Percentiles rank a stretch among this genome's conserved stretches.
Evolutionary conservation across 2,113 vertebrate genomes (phyloP).

Genomic region (Nerophis lumbriciformis): DNA sequence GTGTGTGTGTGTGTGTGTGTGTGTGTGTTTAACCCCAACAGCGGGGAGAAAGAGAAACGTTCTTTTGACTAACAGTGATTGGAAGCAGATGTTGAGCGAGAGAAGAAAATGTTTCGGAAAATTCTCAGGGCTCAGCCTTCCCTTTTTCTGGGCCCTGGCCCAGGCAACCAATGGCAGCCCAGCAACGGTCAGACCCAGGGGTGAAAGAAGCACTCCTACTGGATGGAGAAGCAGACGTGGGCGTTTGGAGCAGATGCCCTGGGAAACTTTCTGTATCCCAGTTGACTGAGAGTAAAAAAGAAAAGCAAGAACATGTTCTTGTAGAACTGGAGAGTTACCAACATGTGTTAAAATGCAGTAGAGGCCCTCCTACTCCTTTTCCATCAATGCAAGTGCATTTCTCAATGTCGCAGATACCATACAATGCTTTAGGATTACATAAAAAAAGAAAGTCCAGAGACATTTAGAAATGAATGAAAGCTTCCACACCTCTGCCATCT

Average conservation of each 20-base stretch:
- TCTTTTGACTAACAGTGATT: constrained; percentile 69
- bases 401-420: constrained; percentile 16
- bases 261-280: constrained; percentile 79
- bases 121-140: constrained; percentile 75
- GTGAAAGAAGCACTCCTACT: constrained; percentile 51
- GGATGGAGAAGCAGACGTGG: constrained; percentile 63
- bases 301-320: constrained; percentile 72
- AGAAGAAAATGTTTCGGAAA: constrained; percentile 71
- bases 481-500: constrained; percentile 32
- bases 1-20: constrained; percentile 22
- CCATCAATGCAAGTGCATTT: constrained; percentile 4
- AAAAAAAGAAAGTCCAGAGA: constrained; percentile 13
- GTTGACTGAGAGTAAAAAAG: constrained; percentile 61
- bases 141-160: constrained; percentile 74
- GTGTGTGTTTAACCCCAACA: constrained; percentile 42
- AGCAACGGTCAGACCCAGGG: constrained; percentile 41
- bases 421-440: constrained; percentile 9
- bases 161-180: constrained; percentile 58
- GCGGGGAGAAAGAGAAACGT: constrained; percentile 49
- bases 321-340: constrained; percentile 71
- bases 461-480: constrained; percentile 35
- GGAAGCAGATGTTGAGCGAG: constrained; percentile 80
- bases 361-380: constrained; percentile 29
- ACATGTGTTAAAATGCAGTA: constrained; percentile 65
- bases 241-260: constrained; percentile 78